phyloP scores from a whole-genome alignment of 2,888 invertebrate species.

The Anodontia alba region DNA sequence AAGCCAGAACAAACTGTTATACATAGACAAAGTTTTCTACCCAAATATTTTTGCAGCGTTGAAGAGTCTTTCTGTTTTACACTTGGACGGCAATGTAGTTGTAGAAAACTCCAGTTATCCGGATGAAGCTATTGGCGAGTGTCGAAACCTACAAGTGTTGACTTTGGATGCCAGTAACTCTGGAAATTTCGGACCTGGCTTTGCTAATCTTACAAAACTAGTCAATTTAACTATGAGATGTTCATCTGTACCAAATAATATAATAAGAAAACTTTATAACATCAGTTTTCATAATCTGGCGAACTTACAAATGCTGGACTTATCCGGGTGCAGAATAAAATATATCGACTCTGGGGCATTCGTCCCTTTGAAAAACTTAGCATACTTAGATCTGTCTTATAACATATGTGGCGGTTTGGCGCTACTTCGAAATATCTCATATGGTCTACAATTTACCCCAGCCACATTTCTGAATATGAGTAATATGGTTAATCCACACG shows the following conservation, averaged over 20 bases:
- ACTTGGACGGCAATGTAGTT: too few species aligned
- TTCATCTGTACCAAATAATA: background rate
- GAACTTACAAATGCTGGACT: background rate
- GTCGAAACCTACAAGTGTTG: background rate
- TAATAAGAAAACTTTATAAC: background rate
- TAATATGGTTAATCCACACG: constrained; percentile 27
- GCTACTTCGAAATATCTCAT: constrained; percentile 37
- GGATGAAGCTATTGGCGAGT: background rate
- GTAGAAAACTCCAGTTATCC: background rate
- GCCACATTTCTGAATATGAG: constrained; percentile 36
- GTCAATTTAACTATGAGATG: background rate
- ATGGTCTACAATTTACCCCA: constrained; percentile 43
- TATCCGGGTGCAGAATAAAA: background rate
- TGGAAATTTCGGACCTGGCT: background rate
- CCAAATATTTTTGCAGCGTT: too few species aligned
- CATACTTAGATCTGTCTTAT: constrained; percentile 33
- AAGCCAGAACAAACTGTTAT: too few species aligned
- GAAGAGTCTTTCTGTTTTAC: too few species aligned
- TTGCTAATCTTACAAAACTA: background rate
- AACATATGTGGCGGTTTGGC: constrained; percentile 35
- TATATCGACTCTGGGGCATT: background rate
- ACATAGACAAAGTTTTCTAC: too few species aligned
- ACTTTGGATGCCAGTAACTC: background rate
- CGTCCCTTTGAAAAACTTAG: background rate
- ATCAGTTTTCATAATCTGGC: background rate